Base-by-base conservation (phyloP, 2,797 vertebrate genomes). In the Ataeniobius toweri region DNA sequence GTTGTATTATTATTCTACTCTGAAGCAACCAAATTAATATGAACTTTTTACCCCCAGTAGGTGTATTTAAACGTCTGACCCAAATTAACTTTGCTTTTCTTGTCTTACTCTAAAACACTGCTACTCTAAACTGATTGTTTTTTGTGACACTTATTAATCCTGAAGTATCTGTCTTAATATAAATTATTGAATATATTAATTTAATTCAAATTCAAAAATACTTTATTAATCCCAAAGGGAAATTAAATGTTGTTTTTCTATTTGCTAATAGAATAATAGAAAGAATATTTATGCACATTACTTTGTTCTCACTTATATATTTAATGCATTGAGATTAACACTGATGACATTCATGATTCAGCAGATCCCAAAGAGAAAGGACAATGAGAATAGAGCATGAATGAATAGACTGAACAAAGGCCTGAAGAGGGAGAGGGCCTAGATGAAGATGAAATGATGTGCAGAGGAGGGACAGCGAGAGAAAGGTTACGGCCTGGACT, bases 401-500 rank as follows among this genome's bases (percentile, higher is more conserved):
- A 73, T 50, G 5, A 59, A 77, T 53, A 75, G 79, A 71, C 76
- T 70, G 74, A n/a, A n/a, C 22, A 79, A 81, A 53, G 51, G 61
- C 51, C 76, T 75, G 77, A 44, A 76, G 53, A 82, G 51, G 68
- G 63, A 46, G 67, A 72, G 61, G 74, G 73, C 77, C 6, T 51
- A 69, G 83, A 74, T 70, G 82, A 77, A 83, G 75, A 65, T 85
- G 80, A 81, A 80, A 81, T 75, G 5, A 71, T 81, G 48, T 70
- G 75, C 41, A 77, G 80, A 74, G n/a, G 73, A 87, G 70, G 58
- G 50, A 84, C 74, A 80, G 80, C 39, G 48, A 77, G 69, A 78
- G 81, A 55, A 81, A 83, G 83, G 84, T 89, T 86, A 90, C 7
- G 71, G 77, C 81, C 84, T 85, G 82, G 89, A 91, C 90, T 80